Conservation (phyloP, 1,140 invertebrate genomes). For the Thalassaphorura encarpata region DNA sequence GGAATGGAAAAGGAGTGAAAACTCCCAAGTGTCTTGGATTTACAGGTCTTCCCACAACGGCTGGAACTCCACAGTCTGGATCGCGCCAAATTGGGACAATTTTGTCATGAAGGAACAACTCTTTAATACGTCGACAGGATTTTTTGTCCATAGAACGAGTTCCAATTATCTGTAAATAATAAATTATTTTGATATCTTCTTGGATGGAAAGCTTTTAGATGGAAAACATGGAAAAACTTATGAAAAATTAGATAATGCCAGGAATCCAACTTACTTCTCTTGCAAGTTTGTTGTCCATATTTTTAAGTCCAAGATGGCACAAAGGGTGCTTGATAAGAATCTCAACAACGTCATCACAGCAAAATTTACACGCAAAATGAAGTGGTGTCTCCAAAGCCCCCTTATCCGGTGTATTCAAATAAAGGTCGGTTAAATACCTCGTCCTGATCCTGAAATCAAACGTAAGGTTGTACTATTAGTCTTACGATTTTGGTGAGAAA, state of each 20-base stretch:
- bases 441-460: neutral
- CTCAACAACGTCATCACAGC: slow-evolving; percentile 1
- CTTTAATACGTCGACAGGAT: slow-evolving; percentile 1
- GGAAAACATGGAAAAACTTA: too few relatives aligned
- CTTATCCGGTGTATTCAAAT: slow-evolving; percentile 19
- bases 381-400: slow-evolving; percentile 12
- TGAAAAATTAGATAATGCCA: neutral
- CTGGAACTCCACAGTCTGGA: neutral
- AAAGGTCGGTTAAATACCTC: slow-evolving; percentile 4
- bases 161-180: slow-evolving; percentile 11
- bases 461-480: neutral
- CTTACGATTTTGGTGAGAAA: too few relatives aligned
- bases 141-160: neutral
- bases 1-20: slow-evolving; percentile 1
- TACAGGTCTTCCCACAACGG: slow-evolving; percentile 1
- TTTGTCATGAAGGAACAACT: neutral
- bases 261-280: slow-evolving; percentile 6
- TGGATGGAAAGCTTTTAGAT: too few relatives aligned
- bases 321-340: slow-evolving; percentile 11
- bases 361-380: slow-evolving; percentile 16
- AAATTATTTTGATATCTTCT: too few relatives aligned
- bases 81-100: slow-evolving; percentile 21
- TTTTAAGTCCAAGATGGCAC: neutral
- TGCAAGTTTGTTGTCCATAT: neutral
- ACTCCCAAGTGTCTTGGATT: slow-evolving; percentile 4